Base-by-base conservation (phyloP, 2,113 vertebrate genomes). In the Castor canadensis region DNA sequence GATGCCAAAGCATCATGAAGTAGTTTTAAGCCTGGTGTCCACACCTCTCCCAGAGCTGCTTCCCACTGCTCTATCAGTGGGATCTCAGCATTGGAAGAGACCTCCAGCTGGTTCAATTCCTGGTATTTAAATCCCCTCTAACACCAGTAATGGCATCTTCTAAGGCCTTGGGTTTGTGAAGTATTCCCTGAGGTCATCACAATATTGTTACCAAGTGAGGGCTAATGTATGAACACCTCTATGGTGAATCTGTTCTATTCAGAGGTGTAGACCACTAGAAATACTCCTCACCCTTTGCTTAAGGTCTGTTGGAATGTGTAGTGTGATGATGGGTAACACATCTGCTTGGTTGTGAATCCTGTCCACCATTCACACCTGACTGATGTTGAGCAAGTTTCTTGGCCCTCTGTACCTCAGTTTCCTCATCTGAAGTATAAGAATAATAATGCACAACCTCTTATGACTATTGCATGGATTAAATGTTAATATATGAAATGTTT, bases 371-470 rank as follows among this genome's bases (percentile, higher is more conserved):
- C 77, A 81, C 52, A 75, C n/a, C 82, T 35, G 30, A 75, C 86
- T 66, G 45, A 56, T 2, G 0, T 8, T 95, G 67, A 71, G 56
- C 32, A 72, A 80, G 62, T 94, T 64, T 52, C 38, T 89, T 93
- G 40, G 32, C 69, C 56, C 56, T 95, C 40, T 62, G 22, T 82
- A n/a, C n/a, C 49, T 97, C 45, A 86, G 67, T 82, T 82, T 86
- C 38, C 43, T 91, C 49, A 89, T 89, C 56, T 83, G 54, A 60
- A 81, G 88, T 83, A 66, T 56, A 32, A 54, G 56, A 47, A 85
- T 10, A 60, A 40, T 54, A 86, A 93, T 45, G 49, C 80, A 62
- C 19, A 85, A 67, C 2, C 45, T 77, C 35, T 69, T 71, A 58
- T 0, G 92, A 67, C 43, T 89, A 38, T 77, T 79, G 9, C 45